Base-by-base conservation (phyloP, 2,888 invertebrate genomes). In the Crematogaster levior region DNA sequence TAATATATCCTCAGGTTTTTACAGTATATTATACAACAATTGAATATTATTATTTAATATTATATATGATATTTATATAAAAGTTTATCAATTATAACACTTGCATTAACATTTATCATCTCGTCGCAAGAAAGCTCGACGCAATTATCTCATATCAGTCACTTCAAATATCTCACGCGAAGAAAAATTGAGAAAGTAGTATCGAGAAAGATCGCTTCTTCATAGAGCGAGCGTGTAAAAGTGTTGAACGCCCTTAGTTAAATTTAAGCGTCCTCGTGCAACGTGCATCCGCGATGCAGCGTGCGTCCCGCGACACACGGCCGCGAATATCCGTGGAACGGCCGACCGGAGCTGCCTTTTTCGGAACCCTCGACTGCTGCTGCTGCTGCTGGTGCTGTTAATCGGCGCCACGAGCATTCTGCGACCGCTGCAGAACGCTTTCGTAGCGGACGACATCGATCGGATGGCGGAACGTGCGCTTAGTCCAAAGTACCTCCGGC, bases 401-500 rank as follows among this genome's bases (percentile, higher is more conserved):
- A 79, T 79, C 70, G 77, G 43, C 77, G 70, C 70, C 77, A 56
- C 77, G 70, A 70, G 43, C 70, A 68, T 77, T 77, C 77, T 68
- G 77, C 77, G 77, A 77, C 77, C 43, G 77, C 56, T 56, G 77
- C 77, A 56, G 70, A 56, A 77, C 34, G 70, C 43, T 79, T 79
- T 79, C 77, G 56, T 70, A 58, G 77, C 56, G 77, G 34, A 56
- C 70, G 77, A 79, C 77, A 79, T 79, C 77, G 77, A 79, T 79
- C 77, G 77, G 68, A 75, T 37, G 53, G 75, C 40, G 51, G 68
- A 79, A 79, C 53, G 77, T 46, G 34, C 53, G 70, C 43, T 56
- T 7, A 56, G 77, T 40, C 70, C 34, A 70, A 79, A 79, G 77
- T 58, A 70, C 43, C 70, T 70, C 30, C 70, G 70, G 12, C 40